Evolutionary conservation across 2,113 vertebrate species (phyloP).

Genomic region (Colinus virginianus): DNA sequence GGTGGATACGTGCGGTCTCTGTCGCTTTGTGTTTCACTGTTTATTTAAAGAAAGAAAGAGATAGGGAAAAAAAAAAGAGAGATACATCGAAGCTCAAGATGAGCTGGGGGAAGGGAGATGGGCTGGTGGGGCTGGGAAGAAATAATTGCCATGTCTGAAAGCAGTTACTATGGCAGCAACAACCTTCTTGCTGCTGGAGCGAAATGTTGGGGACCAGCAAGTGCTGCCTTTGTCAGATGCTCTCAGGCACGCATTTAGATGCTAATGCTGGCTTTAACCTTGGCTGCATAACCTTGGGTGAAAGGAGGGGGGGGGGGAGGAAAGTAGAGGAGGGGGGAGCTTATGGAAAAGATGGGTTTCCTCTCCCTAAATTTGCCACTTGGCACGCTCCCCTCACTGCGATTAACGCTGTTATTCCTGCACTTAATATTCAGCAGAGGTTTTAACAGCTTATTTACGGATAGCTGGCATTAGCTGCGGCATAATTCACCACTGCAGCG

Average conservation of each 20-base stretch:
- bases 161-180: conserved; percentile 40
- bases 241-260: conserved; percentile 11
- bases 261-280: conserved; percentile 43
- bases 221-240: conserved; percentile 23
- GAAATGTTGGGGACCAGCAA: neutral
- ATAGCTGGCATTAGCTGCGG: conserved; percentile 15
- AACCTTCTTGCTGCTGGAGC: neutral
- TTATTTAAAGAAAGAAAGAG: neutral
- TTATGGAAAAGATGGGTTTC: neutral
- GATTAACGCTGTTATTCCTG: neutral
- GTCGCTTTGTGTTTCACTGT: neutral
- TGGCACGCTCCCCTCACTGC: neutral
- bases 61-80: neutral
- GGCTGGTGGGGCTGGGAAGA: neutral
- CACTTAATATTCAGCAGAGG: neutral
- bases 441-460: conserved; percentile 33
- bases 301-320: neutral
- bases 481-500: neutral
- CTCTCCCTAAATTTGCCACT: neutral
- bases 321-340: neutral
- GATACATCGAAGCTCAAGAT: neutral
- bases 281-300: conserved; percentile 44
- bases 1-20: fast-evolving
- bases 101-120: conserved; percentile 17
- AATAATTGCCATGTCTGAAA: conserved; percentile 11